Evolutionary conservation across 1,140 invertebrate species (phyloP).

Genomic region (Drosophila kohkoa): DNA sequence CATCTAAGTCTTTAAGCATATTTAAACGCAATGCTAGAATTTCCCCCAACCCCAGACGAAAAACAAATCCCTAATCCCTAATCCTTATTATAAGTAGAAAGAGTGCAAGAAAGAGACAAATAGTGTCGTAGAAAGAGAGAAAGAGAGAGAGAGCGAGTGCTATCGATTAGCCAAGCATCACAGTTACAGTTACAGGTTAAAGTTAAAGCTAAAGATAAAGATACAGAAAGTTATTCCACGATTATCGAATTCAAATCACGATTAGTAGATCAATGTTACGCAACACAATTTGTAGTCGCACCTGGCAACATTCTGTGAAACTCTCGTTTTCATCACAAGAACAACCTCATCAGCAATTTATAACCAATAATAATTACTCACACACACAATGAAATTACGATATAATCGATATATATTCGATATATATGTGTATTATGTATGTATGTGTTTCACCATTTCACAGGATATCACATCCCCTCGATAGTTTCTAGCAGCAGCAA

Average conservation of each 20-base stretch:
- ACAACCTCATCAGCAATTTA: slow-evolving; percentile 39
- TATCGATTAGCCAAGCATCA: slow-evolving; percentile 45
- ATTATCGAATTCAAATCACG: slow-evolving; percentile 19
- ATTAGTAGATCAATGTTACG: slow-evolving; percentile 28
- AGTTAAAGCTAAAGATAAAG: slow-evolving; percentile 21
- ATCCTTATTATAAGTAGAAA: slow-evolving; percentile 52
- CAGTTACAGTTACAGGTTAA: slow-evolving; percentile 43
- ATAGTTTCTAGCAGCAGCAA: slow-evolving; percentile 44
- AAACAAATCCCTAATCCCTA: slow-evolving; percentile 13
- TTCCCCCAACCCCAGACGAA: slow-evolving; percentile 31
- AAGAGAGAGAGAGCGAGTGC: slow-evolving; percentile 18
- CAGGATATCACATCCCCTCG: slow-evolving; percentile 7
- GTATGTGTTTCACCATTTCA: slow-evolving; percentile 40
- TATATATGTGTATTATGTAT: slow-evolving; percentile 38
- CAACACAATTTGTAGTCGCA: slow-evolving; percentile 26
- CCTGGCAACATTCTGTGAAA: slow-evolving; percentile 27
- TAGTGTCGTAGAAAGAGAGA: background rate
- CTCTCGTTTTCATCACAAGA: slow-evolving; percentile 26
- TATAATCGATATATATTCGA: slow-evolving; percentile 29
- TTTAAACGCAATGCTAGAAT: slow-evolving; percentile 46
- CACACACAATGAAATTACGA: slow-evolving; percentile 8
- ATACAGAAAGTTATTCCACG: slow-evolving; percentile 16
- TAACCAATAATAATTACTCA: slow-evolving; percentile 38
- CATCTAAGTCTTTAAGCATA: slow-evolving; percentile 60
- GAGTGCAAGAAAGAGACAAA: slow-evolving; percentile 1